phyloP scores from a whole-genome alignment of 2,113 vertebrate species.

The Oriolus oriolus region DNA sequence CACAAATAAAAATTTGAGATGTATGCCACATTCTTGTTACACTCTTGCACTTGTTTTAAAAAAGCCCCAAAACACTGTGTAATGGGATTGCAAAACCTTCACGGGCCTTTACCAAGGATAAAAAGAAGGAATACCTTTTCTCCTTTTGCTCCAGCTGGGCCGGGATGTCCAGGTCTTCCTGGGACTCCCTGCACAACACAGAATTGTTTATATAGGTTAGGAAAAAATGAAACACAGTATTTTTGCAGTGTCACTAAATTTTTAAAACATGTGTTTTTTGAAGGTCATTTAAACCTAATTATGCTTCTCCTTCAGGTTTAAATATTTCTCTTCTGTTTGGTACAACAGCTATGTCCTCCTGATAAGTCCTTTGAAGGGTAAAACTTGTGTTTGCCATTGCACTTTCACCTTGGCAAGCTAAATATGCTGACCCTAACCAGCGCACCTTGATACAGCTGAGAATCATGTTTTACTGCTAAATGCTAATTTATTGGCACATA shows the following conservation, averaged over 20 bases:
- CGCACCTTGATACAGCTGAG: conserved; percentile 38
- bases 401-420: conserved; percentile 56
- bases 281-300: conserved; percentile 49
- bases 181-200: conserved; percentile 79
- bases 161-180: conserved; percentile 83
- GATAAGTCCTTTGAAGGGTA: conserved; percentile 42
- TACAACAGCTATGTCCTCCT: conserved; percentile 28
- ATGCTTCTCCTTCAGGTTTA: conserved; percentile 24
- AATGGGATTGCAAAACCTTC: neutral
- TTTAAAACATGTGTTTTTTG: conserved; percentile 21
- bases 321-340: conserved; percentile 40
- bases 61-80: accelerated
- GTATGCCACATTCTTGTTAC: neutral
- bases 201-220: neutral
- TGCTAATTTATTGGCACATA: conserved; percentile 28
- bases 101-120: neutral
- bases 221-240: neutral
- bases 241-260: neutral
- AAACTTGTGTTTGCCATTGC: conserved; percentile 13
- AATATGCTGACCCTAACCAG: conserved; percentile 38
- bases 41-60: neutral
- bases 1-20: neutral
- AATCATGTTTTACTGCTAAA: conserved; percentile 52
- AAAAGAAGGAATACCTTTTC: conserved; percentile 73
- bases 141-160: conserved; percentile 72